Conservation (phyloP, 2,113 vertebrate genomes). For the Colinus virginianus region DNA sequence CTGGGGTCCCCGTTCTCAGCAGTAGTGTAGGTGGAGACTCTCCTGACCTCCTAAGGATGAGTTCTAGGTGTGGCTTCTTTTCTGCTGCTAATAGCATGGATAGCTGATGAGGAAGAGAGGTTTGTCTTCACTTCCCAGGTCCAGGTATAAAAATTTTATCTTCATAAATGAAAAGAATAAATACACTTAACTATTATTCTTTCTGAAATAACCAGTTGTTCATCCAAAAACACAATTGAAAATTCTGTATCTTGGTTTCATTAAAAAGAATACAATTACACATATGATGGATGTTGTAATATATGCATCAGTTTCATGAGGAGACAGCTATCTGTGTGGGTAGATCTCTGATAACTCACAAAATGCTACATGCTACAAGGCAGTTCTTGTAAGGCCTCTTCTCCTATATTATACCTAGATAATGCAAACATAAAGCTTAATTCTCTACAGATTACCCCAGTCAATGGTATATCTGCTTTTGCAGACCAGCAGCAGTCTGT, state of each 20-base stretch:
- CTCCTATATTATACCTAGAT: background rate
- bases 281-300: background rate
- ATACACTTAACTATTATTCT: background rate
- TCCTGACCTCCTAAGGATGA: background rate
- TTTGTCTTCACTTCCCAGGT: background rate
- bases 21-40: background rate
- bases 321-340: background rate
- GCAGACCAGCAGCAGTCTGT: background rate
- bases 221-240: background rate
- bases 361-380: background rate
- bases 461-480: conserved; percentile 8
- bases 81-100: background rate
- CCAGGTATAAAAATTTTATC: background rate
- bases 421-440: conserved; percentile 24
- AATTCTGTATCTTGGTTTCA: background rate
- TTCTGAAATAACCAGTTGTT: background rate
- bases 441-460: conserved; percentile 16
- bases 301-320: background rate
- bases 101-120: rapidly evolving
- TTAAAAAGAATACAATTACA: background rate
- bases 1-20: background rate
- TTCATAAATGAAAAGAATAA: background rate
- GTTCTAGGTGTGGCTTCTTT: background rate
- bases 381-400: background rate
- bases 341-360: background rate